Base-by-base conservation (phyloP, 2,113 vertebrate species). In the Epinephelus lanceolatus region DNA sequence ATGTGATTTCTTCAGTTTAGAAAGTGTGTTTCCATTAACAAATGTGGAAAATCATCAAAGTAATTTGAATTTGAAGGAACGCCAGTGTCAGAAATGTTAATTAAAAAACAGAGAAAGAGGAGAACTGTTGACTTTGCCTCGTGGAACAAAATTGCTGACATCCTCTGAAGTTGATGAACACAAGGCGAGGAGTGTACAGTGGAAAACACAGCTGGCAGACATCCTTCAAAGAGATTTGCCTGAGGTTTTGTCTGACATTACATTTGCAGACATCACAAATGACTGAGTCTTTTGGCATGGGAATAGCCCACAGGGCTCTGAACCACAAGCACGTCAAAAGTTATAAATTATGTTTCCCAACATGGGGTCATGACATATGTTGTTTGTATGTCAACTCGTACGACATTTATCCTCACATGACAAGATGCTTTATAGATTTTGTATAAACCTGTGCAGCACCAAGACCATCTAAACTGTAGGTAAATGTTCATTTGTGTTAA, bases 201-300 rank as follows among this genome's bases (percentile, higher is more conserved):
- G 49, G 33, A 61, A 45, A 81, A 65, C 80, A 49, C 86, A 85
- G 87, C 90, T 90, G 87, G 74, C 78, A 88, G 84, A 89, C 78
- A 86, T 91, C 71, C 42, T 83, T 88, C 82, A 86, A 19, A 83
- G 45, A 88, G 14, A 71, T 59, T 71, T 52, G 86, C 90, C 81
- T 18, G 65, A 81, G 86, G 91, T 86, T 90, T 76, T 71, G 57
- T 85, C 71, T 93, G 86, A 86, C 88, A 92, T 85, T 90, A 88
- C 70, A 89, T 86, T 86, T 81, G 25, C 60, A 91, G 67, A 86
- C 84, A 81, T 89, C 84, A 82, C 52, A 86, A 91, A 83, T 89
- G 78, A 91, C 76, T 63, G 66, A 75, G 76, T 80, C 18, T 37
- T 86, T 87, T 88, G 88, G 78, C 78, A 75, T 65, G 56, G 71